A percentile compares a stretch with the other conserved stretches of the same genome.
These are phyloP conservation scores for Gallinago jamesoni DNA, from an alignment of 2,113 vertebrate species.

Conservation along the genomic window DNA sequence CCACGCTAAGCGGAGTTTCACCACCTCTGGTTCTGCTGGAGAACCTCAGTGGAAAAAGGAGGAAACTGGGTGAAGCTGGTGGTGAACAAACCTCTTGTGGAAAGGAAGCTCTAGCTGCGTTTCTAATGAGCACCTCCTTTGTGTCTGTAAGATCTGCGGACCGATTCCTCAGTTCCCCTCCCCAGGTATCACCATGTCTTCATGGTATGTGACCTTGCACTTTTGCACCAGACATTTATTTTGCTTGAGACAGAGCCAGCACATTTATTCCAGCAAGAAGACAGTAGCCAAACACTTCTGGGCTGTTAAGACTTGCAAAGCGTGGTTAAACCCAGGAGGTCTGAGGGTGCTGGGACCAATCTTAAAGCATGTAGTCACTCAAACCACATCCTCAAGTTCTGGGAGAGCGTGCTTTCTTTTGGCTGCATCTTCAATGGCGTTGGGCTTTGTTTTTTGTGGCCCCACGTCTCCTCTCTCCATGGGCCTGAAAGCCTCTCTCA, in stretches of 20 bases:
- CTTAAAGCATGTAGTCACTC: not conserved
- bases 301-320: not conserved
- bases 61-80: not conserved
- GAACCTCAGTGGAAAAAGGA: not conserved
- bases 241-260: not conserved
- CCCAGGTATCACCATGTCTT: not conserved
- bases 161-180: not conserved
- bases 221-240: not conserved
- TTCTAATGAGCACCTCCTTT: not conserved
- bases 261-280: not conserved
- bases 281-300: not conserved
- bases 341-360: not conserved
- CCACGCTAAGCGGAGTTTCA: not conserved
- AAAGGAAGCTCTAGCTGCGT: not conserved
- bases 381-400: slow-evolving; percentile 7
- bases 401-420: not conserved
- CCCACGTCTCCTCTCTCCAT: not conserved
- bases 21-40: not conserved
- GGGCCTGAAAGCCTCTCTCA: not conserved
- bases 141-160: rapidly evolving
- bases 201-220: not conserved
- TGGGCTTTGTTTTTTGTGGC: not conserved
- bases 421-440: not conserved
- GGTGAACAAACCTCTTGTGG: not conserved
- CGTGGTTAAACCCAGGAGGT: not conserved